Evolutionary conservation across 2,888 invertebrate species (phyloP).

Genomic region (Agriopis aurantiaria): DNA sequence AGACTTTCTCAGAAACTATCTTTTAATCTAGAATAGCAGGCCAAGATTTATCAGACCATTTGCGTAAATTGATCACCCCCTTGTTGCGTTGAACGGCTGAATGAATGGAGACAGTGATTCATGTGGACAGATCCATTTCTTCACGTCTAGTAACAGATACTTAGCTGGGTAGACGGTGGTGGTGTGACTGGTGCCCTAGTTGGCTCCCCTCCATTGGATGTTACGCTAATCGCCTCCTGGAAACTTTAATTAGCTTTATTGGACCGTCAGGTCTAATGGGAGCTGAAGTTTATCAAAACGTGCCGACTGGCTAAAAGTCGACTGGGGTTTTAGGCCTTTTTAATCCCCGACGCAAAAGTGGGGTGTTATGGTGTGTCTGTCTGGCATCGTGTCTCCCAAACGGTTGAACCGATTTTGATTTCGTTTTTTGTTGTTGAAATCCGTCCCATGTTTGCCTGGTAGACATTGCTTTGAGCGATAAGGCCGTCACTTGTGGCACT

Average conservation of each 20-base stretch:
- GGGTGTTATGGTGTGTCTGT: too few species aligned
- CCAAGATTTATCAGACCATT: constrained; percentile 25
- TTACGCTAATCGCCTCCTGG: constrained; percentile 45
- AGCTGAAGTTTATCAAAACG: constrained; percentile 12
- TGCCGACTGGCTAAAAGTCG: neutral
- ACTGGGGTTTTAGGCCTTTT: neutral
- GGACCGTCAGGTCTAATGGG: constrained; percentile 32
- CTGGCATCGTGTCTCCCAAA: too few species aligned
- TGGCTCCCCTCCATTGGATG: constrained; percentile 61
- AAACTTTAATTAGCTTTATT: constrained; percentile 37
- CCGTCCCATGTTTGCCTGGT: too few species aligned
- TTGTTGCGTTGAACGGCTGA: constrained; percentile 21
- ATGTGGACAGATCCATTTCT: constrained; percentile 28
- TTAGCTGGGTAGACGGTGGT: constrained; percentile 37
- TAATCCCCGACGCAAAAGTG: too few species aligned
- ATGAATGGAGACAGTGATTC: constrained; percentile 33
- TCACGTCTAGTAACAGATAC: constrained; percentile 20
- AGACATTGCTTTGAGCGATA: too few species aligned
- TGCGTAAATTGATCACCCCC: constrained; percentile 24
- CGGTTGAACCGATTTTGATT: too few species aligned
- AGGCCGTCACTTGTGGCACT: too few species aligned
- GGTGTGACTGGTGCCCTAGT: constrained; percentile 56
- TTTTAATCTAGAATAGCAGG: constrained; percentile 9
- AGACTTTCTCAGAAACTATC: constrained; percentile 18
- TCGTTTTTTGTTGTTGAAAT: too few species aligned